phyloP scores from a whole-genome alignment of 1,140 invertebrate species.

The Danaus plexippus region DNA sequence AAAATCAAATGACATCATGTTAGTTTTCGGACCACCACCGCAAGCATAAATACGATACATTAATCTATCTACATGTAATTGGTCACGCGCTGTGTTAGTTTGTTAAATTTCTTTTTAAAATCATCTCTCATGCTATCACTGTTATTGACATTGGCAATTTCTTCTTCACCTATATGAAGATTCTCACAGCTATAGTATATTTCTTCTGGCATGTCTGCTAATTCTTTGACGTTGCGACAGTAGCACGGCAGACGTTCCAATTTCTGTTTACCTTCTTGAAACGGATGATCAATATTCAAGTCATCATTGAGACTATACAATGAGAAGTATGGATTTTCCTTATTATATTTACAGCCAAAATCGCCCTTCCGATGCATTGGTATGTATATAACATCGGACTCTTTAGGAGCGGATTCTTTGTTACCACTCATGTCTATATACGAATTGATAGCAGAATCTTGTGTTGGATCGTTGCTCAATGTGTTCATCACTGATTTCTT shows the following conservation, averaged over 20 bases:
- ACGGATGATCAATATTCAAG: conserved; percentile 29
- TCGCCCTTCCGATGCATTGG: conserved; percentile 26
- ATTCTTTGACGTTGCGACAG: conserved; percentile 29
- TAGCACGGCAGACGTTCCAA: conserved; percentile 32
- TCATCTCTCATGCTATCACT: conserved; percentile 9
- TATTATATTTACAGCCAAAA: conserved; percentile 31
- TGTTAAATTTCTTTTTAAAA: conserved; percentile 29
- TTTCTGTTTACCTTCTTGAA: conserved; percentile 30
- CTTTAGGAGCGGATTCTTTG: too few relatives aligned
- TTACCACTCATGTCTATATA: too few relatives aligned
- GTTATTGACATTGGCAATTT: background rate
- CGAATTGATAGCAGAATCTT: too few relatives aligned
- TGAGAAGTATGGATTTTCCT: conserved; percentile 21
- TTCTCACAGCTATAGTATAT: conserved; percentile 38
- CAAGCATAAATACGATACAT: conserved; percentile 14
- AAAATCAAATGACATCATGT: conserved; percentile 8
- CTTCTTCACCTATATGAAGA: conserved; percentile 14
- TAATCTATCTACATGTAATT: background rate
- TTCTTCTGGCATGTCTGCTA: conserved; percentile 19
- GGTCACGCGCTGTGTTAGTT: conserved; percentile 23
- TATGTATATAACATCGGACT: too few relatives aligned
- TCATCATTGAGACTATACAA: conserved; percentile 33
- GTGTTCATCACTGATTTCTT: too few relatives aligned
- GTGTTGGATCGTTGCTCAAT: background rate
- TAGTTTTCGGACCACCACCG: conserved; percentile 38